These are phyloP conservation scores for Canis aureus DNA, from an alignment of 2,113 vertebrate species.

Conservation along the genomic window DNA sequence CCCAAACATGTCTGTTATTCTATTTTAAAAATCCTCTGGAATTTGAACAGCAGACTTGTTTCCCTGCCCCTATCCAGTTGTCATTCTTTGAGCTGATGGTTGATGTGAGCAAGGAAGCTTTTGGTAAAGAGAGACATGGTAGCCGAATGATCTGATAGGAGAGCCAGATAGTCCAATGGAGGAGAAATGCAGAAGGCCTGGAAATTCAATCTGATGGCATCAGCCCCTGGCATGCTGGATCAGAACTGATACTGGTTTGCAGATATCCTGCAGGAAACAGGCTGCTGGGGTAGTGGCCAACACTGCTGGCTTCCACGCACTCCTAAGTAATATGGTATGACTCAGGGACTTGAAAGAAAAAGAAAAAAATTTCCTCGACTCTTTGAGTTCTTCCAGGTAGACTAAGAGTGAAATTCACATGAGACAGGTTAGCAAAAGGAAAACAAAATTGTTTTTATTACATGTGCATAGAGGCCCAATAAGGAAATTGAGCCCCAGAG, in stretches of 20 bases:
- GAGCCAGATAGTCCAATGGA: not conserved
- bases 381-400: not conserved
- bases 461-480: not conserved
- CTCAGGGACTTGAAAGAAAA: not conserved
- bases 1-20: not conserved
- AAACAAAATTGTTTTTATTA: not conserved
- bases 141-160: not conserved
- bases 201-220: not conserved
- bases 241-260: not conserved
- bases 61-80: not conserved
- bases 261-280: not conserved
- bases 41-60: not conserved
- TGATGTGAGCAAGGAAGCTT: not conserved
- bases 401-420: not conserved
- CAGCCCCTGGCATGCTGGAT: not conserved
- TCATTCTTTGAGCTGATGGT: not conserved
- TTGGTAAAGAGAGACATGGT: not conserved
- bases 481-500: not conserved
- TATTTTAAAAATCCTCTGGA: not conserved
- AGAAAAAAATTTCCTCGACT: not conserved
- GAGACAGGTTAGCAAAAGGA: not conserved
- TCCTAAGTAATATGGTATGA: not conserved
- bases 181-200: not conserved
- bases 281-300: too few relatives aligned
- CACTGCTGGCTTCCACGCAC: accelerated